Conservation (phyloP, 2,888 invertebrate genomes). For the Yponomeuta plumbellus region DNA sequence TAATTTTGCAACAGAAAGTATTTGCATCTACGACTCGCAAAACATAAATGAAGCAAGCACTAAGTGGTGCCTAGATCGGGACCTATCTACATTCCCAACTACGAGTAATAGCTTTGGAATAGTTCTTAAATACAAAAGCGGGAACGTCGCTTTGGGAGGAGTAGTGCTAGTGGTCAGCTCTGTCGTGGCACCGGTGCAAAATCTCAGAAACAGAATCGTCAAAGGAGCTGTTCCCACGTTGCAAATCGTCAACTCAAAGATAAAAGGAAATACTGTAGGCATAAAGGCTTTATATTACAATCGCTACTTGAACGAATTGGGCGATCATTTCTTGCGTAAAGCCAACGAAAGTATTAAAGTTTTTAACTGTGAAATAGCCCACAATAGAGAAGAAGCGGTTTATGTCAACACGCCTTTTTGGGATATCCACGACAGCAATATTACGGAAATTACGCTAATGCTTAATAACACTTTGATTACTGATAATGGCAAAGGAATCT, state of each 20-base stretch:
- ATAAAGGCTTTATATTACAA: conserved; percentile 91
- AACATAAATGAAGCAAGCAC: conserved; percentile 79
- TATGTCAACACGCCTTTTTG: conserved; percentile 89
- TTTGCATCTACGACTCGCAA: conserved; percentile 86
- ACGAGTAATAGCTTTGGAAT: conserved; percentile 90
- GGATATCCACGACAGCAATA: conserved; percentile 89
- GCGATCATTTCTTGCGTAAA: conserved; percentile 90
- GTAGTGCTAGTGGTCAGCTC: conserved; percentile 87
- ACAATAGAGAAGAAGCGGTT: conserved; percentile 88
- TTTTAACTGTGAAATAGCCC: conserved; percentile 86
- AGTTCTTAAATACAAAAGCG: conserved; percentile 87
- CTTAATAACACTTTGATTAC: conserved; percentile 90
- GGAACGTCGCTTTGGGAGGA: conserved; percentile 85
- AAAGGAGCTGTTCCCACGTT: conserved; percentile 88
- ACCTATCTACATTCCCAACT: conserved; percentile 92
- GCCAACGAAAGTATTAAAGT: conserved; percentile 91
- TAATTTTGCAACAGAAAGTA: conserved; percentile 89
- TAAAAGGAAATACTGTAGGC: conserved; percentile 88
- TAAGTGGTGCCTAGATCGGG: conserved; percentile 87
- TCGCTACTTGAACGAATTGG: conserved; percentile 88
- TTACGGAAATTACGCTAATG: conserved; percentile 93
- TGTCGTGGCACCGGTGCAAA: conserved; percentile 83
- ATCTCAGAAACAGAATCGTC: conserved; percentile 83
- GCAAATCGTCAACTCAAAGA: conserved; percentile 82
- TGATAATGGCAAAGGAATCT: conserved; percentile 91